A percentile compares a stretch with the other conserved stretches of the same genome.
phyloP scores from a whole-genome alignment of 2,888 invertebrate genomes.

The Amitus sp. region DNA sequence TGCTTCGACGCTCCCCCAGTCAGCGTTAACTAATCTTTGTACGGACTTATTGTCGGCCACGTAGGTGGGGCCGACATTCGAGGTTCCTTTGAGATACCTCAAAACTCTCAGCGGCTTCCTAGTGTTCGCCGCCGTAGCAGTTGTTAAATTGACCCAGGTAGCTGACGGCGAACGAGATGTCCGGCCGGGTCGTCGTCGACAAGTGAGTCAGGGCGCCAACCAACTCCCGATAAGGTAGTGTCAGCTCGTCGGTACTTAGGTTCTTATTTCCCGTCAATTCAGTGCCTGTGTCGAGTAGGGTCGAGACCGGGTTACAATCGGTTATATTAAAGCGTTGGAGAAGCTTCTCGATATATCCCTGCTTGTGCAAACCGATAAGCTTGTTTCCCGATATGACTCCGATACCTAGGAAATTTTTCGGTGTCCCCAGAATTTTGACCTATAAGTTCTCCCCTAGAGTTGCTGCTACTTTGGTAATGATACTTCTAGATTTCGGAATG shows the following conservation, averaged over 20 bases:
- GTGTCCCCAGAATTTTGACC: constrained; percentile 32
- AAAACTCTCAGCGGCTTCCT: constrained; percentile 6
- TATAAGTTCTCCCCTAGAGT: constrained; percentile 20
- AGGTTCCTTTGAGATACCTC: constrained; percentile 9
- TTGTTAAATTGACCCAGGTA: too few relatives aligned
- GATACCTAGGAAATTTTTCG: constrained; percentile 41
- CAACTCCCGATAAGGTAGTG: too few relatives aligned
- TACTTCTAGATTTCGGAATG: too few relatives aligned
- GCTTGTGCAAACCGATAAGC: constrained; percentile 24
- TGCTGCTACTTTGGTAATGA: background rate
- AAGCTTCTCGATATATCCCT: constrained; percentile 34
- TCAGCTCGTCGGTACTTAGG: background rate
- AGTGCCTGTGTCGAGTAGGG: constrained; percentile 5
- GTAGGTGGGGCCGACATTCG: background rate
- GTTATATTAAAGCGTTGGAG: background rate
- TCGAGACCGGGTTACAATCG: constrained; percentile 16
- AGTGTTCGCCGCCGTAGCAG: background rate
- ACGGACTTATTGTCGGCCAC: background rate
- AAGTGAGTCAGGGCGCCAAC: constrained; percentile 24
- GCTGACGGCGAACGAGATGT: too few relatives aligned
- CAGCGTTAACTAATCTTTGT: constrained; percentile 1
- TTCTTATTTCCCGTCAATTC: background rate
- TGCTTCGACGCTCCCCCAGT: constrained; percentile 6
- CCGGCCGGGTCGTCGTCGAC: constrained; percentile 4
- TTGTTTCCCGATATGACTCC: constrained; percentile 28